Conservation (phyloP, 2,797 vertebrate genomes). For the Acrossocheilus fasciatus region DNA sequence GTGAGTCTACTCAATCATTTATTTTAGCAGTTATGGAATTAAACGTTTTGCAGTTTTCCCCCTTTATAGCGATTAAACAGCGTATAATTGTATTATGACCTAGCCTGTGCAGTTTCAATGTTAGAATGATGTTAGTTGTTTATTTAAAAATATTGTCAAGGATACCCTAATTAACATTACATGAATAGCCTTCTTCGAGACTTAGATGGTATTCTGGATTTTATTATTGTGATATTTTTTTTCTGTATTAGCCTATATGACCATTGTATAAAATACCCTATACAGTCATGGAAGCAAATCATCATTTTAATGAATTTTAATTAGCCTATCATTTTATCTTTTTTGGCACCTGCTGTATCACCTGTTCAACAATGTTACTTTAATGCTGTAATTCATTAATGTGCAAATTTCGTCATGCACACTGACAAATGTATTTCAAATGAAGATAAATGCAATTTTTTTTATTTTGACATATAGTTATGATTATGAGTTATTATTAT, state of each 20-base stretch:
- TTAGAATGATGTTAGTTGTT: background rate
- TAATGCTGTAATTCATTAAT: background rate
- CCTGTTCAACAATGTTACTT: background rate
- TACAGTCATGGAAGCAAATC: background rate
- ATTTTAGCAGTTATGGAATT: constrained; percentile 41
- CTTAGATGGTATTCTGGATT: background rate
- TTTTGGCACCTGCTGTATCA: constrained; percentile 21
- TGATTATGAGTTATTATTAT: background rate
- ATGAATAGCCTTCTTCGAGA: background rate
- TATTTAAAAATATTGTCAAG: background rate
- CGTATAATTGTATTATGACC: background rate
- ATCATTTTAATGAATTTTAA: background rate
- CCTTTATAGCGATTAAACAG: background rate
- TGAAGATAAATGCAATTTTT: background rate
- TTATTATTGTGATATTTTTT: background rate
- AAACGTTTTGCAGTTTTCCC: background rate
- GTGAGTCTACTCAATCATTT: constrained; percentile 81
- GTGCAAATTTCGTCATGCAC: background rate
- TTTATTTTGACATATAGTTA: background rate
- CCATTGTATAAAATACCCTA: background rate
- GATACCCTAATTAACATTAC: background rate
- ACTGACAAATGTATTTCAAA: background rate
- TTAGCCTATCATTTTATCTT: background rate
- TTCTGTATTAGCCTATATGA: background rate
- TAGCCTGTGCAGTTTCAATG: background rate